phyloP scores from a whole-genome alignment of 2,888 invertebrate genomes.

The Sturmia bella region DNA sequence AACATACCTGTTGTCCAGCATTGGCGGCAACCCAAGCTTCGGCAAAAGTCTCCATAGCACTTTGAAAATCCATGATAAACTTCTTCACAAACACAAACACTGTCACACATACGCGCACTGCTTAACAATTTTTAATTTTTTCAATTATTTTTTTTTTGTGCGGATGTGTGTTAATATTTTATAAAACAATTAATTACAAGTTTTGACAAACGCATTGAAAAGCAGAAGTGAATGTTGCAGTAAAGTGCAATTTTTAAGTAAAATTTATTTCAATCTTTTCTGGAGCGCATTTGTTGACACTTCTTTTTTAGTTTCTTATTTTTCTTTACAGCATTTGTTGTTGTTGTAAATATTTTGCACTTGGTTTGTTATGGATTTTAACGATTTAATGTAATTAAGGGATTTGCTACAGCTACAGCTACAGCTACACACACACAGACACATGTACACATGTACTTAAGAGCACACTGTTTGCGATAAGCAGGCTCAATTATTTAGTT shows the following conservation, averaged over 20 bases:
- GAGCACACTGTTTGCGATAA: background rate
- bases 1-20: constrained; percentile 87
- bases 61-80: constrained; percentile 94
- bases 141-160: background rate
- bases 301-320: constrained; percentile 1
- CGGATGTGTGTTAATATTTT: constrained; percentile 20
- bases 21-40: constrained; percentile 98
- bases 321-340: constrained; percentile 20
- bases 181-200: constrained; percentile 34
- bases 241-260: background rate
- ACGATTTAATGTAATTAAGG: constrained; percentile 53
- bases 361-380: constrained; percentile 29
- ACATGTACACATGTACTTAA: constrained; percentile 1
- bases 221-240: background rate
- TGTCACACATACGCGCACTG: constrained; percentile 13
- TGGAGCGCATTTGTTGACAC: constrained; percentile 5
- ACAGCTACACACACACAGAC: background rate
- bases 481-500: constrained; percentile 35
- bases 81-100: constrained; percentile 2
- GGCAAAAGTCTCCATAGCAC: constrained; percentile 98
- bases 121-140: constrained; percentile 12
- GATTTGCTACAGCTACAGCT: constrained; percentile 47
- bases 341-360: background rate
- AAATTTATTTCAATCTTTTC: background rate
- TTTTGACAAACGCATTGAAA: background rate